Conservation (phyloP, 2,797 vertebrate genomes). For the Hippopotamyrus pictus region DNA sequence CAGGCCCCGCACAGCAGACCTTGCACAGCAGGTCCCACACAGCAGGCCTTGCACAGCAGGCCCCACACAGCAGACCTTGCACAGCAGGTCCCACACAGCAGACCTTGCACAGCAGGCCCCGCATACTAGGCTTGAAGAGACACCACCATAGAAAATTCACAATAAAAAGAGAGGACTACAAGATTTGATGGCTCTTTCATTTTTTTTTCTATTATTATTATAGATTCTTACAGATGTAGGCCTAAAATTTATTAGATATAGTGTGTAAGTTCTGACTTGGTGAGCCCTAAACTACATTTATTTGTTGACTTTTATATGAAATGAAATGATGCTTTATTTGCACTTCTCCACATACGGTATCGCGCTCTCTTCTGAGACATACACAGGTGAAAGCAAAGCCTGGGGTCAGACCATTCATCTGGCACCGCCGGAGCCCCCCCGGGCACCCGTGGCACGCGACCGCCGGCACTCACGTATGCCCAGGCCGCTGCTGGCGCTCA, state of each 20-base stretch:
- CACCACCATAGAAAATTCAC: neutral
- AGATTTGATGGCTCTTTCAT: neutral
- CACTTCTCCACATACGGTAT: neutral
- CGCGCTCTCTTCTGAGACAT: neutral
- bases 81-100: neutral
- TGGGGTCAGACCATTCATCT: neutral
- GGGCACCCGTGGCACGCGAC: neutral
- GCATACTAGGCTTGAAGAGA: neutral
- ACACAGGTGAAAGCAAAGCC: neutral
- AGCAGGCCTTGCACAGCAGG: neutral
- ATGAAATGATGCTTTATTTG: neutral
- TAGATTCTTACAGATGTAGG: neutral
- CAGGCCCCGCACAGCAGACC: too few relatives aligned
- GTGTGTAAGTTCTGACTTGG: neutral
- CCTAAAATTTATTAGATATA: neutral
- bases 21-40: neutral
- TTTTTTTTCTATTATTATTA: neutral
- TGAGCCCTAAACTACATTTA: neutral
- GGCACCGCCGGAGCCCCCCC: neutral
- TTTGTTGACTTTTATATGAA: neutral
- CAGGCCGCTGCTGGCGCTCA: constrained; percentile 94
- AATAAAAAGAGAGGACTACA: neutral
- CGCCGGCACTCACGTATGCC: constrained; percentile 78
- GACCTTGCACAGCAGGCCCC: neutral
- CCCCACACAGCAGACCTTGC: neutral